Evolutionary conservation across 2,797 vertebrate genomes (phyloP), one percentile per base, ranked within the genome.

Genomic region (Picus viridis): DNA sequence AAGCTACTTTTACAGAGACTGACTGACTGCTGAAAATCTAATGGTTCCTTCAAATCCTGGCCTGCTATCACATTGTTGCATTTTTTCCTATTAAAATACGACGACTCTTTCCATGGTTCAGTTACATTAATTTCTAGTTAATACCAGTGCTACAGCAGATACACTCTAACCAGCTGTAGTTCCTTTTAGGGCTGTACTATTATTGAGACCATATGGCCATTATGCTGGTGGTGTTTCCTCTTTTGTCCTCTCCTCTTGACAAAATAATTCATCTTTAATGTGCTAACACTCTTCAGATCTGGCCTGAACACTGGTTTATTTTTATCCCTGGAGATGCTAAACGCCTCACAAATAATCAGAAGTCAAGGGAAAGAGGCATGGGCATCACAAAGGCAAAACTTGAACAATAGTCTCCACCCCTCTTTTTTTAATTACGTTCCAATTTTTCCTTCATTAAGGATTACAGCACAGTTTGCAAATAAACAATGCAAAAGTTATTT

Each of bases 141-240:
- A 83, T 90, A 74, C 67, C 56, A 92, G 72, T 93, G 87, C 95
- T 94, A 87, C 90, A 96, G 84, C 95, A 96, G 93, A 96, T 49
- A 92, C 71, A 53, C 93, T 95, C 85, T 75, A 95, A 97, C 86
- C 93, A 97, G 96, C 92, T 96, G 95, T 93, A 93, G 92, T 72
- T 95, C 88, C 86, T 92, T 93, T 92, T 61, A 70, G 82, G 85
- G 73, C 70, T 87, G 63, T 70, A n/a, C 87, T 79, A 56, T 96
- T 97, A 96, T 68, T 80, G 74, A 95, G 94, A 92, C 93, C 97
- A 98, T 96, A 96, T 97, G 96, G 95, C 45, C 82, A 78, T 76
- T 95, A 76, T 80, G 14, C 58, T 72, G 53, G 63, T 91, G 85
- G 22, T 91, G 53, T 92, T 97, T 97, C 94, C 86, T 93, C 83